Conservation (phyloP, 2,888 invertebrate genomes). For the Scaptomyza caliginosa region DNA sequence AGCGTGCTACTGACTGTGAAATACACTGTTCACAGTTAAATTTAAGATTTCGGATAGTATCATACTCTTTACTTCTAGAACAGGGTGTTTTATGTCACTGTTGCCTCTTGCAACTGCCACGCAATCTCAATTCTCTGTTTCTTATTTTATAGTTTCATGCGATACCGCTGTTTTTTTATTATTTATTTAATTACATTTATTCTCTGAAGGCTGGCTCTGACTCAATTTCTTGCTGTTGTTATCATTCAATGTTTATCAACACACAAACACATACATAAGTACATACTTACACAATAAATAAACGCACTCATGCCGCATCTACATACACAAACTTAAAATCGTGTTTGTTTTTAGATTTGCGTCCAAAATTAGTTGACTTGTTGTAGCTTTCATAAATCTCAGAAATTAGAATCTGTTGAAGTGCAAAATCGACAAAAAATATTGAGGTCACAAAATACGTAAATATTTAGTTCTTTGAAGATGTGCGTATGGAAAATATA, state of each 20-base stretch:
- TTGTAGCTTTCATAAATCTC: slow-evolving; percentile 42
- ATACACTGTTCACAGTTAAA: neutral
- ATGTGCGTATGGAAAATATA: neutral
- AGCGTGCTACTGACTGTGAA: neutral
- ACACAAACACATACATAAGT: slow-evolving; percentile 2
- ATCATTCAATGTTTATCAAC: slow-evolving; percentile 52
- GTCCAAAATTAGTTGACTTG: slow-evolving; percentile 42
- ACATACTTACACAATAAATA: neutral
- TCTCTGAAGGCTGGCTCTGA: slow-evolving; percentile 33
- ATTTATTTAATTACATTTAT: slow-evolving; percentile 20
- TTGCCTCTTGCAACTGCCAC: neutral
- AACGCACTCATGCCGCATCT: too few relatives aligned
- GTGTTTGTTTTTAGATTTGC: slow-evolving; percentile 42
- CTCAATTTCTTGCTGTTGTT: slow-evolving; percentile 51
- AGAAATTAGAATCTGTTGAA: slow-evolving; percentile 28
- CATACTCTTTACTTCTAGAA: too few relatives aligned
- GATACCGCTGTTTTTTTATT: slow-evolving; percentile 22
- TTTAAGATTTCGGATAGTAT: too few relatives aligned
- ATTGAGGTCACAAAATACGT: slow-evolving; percentile 37
- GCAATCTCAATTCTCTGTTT: slow-evolving; percentile 14
- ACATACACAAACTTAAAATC: too few relatives aligned
- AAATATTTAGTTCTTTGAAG: neutral
- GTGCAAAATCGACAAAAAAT: slow-evolving; percentile 26
- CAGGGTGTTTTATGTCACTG: neutral
- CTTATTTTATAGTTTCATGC: neutral